Percentiles rank a stretch among this genome's conserved stretches.
Conservation (phyloP, 2,113 vertebrate species). For the Morone saxatilis region DNA sequence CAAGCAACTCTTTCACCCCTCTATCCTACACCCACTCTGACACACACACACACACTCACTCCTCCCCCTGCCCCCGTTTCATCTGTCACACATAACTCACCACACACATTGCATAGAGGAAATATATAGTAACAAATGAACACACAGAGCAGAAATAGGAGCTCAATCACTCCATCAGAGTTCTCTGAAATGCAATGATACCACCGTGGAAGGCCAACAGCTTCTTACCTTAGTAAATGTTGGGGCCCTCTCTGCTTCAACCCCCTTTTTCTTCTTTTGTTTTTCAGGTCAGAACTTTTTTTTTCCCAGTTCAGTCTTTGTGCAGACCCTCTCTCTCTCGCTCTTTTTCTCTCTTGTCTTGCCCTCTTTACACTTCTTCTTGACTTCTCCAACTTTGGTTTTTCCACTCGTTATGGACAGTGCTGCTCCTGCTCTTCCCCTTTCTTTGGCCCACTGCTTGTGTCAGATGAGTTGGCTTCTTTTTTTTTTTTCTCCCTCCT, state of each 20-base stretch:
- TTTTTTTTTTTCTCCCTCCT: conserved; percentile 40
- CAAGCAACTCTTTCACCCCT: conserved; percentile 62
- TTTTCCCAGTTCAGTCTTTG: not conserved
- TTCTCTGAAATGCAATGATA: conserved; percentile 9
- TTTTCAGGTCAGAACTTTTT: conserved; percentile 19
- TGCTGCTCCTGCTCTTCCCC: conserved; percentile 65
- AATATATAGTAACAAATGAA: conserved; percentile 77
- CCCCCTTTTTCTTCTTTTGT: conserved; percentile 40
- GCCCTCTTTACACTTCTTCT: conserved; percentile 40
- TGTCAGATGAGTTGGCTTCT: conserved; percentile 82
- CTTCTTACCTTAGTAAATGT: conserved; percentile 69
- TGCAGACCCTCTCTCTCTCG: conserved; percentile 18
- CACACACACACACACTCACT: conserved; percentile 50
- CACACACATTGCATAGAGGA: conserved; percentile 65
- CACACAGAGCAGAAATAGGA: conserved; percentile 72
- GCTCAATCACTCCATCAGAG: conserved; percentile 17
- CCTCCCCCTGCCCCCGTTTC: conserved; percentile 75
- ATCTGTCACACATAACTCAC: conserved; percentile 77
- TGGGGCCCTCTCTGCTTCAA: conserved; percentile 49
- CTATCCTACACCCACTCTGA: conserved; percentile 40
- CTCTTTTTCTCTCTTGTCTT: conserved; percentile 6
- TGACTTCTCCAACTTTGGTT: conserved; percentile 52
- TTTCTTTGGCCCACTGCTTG: conserved; percentile 75
- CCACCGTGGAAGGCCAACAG: not conserved
- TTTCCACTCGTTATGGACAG: conserved; percentile 54